Evolutionary conservation across 2,797 vertebrate species (phyloP), one percentile per base, ranked within the genome.

Genomic region (Peromyscus eremicus): DNA sequence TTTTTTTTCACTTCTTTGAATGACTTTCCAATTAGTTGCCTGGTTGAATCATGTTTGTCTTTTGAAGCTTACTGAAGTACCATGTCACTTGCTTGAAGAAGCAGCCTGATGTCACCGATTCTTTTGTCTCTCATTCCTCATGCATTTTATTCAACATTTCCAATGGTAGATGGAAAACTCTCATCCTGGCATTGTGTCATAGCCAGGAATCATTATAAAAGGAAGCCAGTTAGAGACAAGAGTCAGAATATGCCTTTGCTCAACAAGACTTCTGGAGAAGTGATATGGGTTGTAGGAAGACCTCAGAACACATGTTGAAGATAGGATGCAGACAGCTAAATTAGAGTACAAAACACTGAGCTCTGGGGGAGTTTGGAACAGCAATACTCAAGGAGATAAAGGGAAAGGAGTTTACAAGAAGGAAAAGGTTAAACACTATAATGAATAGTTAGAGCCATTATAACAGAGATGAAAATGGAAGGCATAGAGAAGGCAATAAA

Each of bases 21-120:
- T 80, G 60, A 55, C 37, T 87, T 57, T 68, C 73, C 52, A 12
- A 23, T 68, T 86, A 77, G 70, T 66, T 82, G 37, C 46, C 77
- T 83, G 68, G 34, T 37, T 64, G 70, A 40, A 34, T 89, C 57
- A 29, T 57, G 52, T 70, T 89, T 89, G 19, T 71, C 73, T 92
- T 60, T 86, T 37, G 66, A 55, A 88, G 43, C 16, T 92, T 86
- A 64, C n/a, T 49, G 43, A 40, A 3, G 25, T 92, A 57, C 60
- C 43, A 55, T 81, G 84, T 37, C 60, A 85, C 71, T 60, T 76
- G 84, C 84, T 92, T 96, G 46, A 93, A 94, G 70, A 86, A 85
- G 37, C 57, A 92, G n/a, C 34, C 19, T 57, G 52, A 66, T 62
- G 77, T 8, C 49, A 14, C 71, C 55, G 91, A 57, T 32, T 64